These are phyloP conservation scores for Philhelius pedissequus DNA, from an alignment of 2,888 invertebrate species.

Conservation along the genomic window DNA sequence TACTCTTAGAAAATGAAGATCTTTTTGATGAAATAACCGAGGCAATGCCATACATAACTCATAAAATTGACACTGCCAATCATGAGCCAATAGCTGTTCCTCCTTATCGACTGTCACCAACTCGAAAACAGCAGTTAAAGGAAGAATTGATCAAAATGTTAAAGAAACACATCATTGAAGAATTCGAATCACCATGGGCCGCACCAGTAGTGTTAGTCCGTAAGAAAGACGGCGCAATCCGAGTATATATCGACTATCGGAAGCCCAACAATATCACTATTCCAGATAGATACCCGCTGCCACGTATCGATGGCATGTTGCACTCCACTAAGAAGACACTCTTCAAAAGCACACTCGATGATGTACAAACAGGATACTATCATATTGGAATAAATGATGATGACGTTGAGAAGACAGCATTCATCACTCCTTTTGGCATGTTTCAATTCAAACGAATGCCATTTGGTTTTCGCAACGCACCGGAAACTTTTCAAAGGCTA, in stretches of 20 bases:
- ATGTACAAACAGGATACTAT: conserved; percentile 69
- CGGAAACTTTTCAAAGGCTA: too few relatives aligned
- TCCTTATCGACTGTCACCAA: not conserved
- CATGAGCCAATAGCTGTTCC: not conserved
- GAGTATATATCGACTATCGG: conserved; percentile 72
- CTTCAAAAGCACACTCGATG: conserved; percentile 71
- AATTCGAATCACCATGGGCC: conserved; percentile 42
- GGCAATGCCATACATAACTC: not conserved
- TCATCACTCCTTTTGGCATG: too few relatives aligned
- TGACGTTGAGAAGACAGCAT: too few relatives aligned
- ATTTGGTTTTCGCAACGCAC: too few relatives aligned
- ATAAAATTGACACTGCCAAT: not conserved
- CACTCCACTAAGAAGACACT: conserved; percentile 5
- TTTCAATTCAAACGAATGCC: too few relatives aligned
- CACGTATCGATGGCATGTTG: conserved; percentile 75
- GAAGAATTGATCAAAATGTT: not conserved
- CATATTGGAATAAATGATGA: too few relatives aligned
- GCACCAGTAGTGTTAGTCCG: conserved; percentile 62
- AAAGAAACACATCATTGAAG: conserved; percentile 57
- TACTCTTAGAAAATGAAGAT: not conserved
- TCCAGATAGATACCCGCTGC: conserved; percentile 73
- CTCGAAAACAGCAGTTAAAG: not conserved
- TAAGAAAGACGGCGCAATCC: conserved; percentile 69
- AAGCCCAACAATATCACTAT: conserved; percentile 70
- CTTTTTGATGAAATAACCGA: not conserved